These are phyloP conservation scores for Dolichallabes microphthalmus DNA, from an alignment of 2,113 vertebrate genomes.

Conservation along the genomic window DNA sequence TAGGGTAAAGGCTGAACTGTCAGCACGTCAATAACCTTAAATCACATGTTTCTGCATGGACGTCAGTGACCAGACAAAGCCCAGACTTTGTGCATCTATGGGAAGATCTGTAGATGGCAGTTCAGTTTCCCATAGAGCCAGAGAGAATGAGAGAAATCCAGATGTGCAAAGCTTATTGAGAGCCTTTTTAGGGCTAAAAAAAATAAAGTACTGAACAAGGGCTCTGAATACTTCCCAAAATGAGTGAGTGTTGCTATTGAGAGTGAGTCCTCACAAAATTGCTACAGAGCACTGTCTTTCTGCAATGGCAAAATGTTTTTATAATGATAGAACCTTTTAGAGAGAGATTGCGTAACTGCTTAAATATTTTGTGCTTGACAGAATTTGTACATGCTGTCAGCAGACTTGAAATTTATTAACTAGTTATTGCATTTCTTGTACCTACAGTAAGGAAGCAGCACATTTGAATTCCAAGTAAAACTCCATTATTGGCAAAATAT, in stretches of 20 bases:
- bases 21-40: neutral
- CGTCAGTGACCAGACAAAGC: neutral
- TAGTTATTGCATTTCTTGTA: neutral
- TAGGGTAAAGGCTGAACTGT: neutral
- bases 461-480: neutral
- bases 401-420: neutral
- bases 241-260: neutral
- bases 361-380: neutral
- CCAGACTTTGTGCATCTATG: neutral
- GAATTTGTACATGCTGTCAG: neutral
- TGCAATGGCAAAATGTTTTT: neutral
- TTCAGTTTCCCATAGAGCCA: neutral
- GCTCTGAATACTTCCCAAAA: neutral
- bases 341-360: neutral
- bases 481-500: neutral
- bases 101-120: neutral
- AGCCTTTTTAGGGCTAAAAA: neutral
- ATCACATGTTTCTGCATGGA: neutral
- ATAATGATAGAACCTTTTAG: neutral
- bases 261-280: neutral
- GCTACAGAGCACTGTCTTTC: neutral
- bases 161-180: neutral
- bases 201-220: neutral
- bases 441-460: neutral
- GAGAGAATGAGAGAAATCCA: neutral